Evolutionary conservation across 2,888 invertebrate species (phyloP).

Genomic region (Hofmannophila pseudospretella): DNA sequence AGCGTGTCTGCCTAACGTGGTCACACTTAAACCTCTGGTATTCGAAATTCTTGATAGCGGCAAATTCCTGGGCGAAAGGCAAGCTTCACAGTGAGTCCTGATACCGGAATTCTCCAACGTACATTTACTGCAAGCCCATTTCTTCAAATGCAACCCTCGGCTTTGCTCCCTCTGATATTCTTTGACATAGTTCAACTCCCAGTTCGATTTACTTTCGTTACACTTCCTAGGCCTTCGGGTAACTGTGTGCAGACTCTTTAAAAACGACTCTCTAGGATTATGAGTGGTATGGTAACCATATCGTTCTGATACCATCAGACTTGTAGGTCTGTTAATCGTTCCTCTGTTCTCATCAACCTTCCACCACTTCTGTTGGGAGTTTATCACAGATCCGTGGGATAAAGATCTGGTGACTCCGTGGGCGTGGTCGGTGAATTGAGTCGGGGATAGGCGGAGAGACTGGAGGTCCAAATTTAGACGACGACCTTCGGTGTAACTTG

Average conservation of each 20-base stretch:
- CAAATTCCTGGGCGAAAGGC: conserved; percentile 81
- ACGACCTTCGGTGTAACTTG: conserved; percentile 54
- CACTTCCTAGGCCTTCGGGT: conserved; percentile 67
- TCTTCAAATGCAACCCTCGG: conserved; percentile 60
- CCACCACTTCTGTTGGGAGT: conserved; percentile 70
- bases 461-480: conserved; percentile 59
- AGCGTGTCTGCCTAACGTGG: conserved; percentile 65
- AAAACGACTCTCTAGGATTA: conserved; percentile 58
- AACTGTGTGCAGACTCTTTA: conserved; percentile 65
- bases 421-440: conserved; percentile 57
- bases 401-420: conserved; percentile 79
- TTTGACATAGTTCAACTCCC: conserved; percentile 69
- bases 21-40: conserved; percentile 62
- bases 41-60: conserved; percentile 57
- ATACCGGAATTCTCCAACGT: conserved; percentile 85
- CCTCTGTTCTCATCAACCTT: conserved; percentile 64
- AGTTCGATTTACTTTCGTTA: conserved; percentile 66
- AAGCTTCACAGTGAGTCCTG: conserved; percentile 84
- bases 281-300: conserved; percentile 44
- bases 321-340: conserved; percentile 76
- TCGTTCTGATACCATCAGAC: conserved; percentile 77
- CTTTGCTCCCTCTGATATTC: conserved; percentile 68
- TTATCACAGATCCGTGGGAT: conserved; percentile 81
- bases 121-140: conserved; percentile 86
- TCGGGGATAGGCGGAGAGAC: conserved; percentile 57